phyloP scores from a whole-genome alignment of 2,797 vertebrate genomes.

The Threskiornis aethiopicus region DNA sequence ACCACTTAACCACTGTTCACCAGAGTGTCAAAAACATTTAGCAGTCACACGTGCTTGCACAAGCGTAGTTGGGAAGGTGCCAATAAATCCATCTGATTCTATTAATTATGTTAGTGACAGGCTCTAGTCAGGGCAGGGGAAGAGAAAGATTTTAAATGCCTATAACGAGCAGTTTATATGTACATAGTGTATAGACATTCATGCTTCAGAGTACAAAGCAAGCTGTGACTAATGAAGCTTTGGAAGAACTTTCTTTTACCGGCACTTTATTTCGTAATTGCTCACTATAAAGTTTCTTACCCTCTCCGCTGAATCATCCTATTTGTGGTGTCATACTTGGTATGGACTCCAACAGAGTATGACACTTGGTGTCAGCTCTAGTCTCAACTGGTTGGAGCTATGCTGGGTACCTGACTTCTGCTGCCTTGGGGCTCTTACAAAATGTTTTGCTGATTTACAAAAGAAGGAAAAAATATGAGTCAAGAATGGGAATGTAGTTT shows the following conservation, averaged over 20 bases:
- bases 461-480: neutral
- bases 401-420: neutral
- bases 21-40: neutral
- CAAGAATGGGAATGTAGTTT: neutral
- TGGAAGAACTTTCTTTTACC: neutral
- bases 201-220: neutral
- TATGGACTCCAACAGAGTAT: neutral
- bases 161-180: neutral
- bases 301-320: neutral
- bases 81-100: neutral
- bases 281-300: neutral
- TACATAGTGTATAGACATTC: neutral
- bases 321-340: no score
- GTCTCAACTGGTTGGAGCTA: neutral
- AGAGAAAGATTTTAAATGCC: neutral
- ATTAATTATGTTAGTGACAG: neutral
- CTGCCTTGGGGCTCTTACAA: neutral
- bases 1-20: neutral
- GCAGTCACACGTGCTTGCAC: neutral
- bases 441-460: neutral
- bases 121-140: neutral
- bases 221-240: neutral
- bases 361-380: neutral
- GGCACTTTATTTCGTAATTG: neutral
- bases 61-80: neutral